A percentile compares a stretch with the other conserved stretches of the same genome.
phyloP scores from a whole-genome alignment of 2,888 invertebrate species.

The Camptogramma bilineatum region DNA sequence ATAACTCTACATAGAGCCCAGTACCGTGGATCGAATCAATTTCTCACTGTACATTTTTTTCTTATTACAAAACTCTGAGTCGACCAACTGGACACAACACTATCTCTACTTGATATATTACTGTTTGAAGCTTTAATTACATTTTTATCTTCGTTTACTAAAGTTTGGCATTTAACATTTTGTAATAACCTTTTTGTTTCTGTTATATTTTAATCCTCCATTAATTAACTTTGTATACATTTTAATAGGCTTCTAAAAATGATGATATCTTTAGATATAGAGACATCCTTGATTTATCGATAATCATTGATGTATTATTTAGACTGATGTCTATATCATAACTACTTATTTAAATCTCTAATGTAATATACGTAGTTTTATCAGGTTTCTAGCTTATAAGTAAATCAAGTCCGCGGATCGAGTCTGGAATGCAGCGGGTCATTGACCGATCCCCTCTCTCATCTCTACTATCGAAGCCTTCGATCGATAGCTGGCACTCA shows the following conservation, averaged over 20 bases:
- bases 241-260: neutral
- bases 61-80: slow-evolving; percentile 56
- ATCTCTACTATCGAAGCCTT: slow-evolving; percentile 73
- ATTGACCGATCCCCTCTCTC: slow-evolving; percentile 73
- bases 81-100: slow-evolving; percentile 55
- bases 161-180: slow-evolving; percentile 31
- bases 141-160: slow-evolving; percentile 30
- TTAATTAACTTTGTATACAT: slow-evolving; percentile 18
- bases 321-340: neutral
- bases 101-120: slow-evolving; percentile 38
- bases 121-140: slow-evolving; percentile 34
- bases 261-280: neutral
- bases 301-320: slow-evolving; percentile 5
- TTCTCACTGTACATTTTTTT: slow-evolving; percentile 63
- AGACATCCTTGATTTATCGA: slow-evolving; percentile 6
- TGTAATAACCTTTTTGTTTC: slow-evolving; percentile 23
- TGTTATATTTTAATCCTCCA: slow-evolving; percentile 11
- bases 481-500: slow-evolving; percentile 73
- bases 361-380: slow-evolving; percentile 21
- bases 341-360: neutral
- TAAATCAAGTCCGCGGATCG: slow-evolving; percentile 75
- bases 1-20: slow-evolving; percentile 49
- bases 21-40: slow-evolving; percentile 67
- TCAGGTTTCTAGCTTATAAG: slow-evolving; percentile 57
- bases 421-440: slow-evolving; percentile 80